Evolutionary conservation across 2,113 vertebrate genomes (phyloP).

Genomic region (Sander lucioperca): DNA sequence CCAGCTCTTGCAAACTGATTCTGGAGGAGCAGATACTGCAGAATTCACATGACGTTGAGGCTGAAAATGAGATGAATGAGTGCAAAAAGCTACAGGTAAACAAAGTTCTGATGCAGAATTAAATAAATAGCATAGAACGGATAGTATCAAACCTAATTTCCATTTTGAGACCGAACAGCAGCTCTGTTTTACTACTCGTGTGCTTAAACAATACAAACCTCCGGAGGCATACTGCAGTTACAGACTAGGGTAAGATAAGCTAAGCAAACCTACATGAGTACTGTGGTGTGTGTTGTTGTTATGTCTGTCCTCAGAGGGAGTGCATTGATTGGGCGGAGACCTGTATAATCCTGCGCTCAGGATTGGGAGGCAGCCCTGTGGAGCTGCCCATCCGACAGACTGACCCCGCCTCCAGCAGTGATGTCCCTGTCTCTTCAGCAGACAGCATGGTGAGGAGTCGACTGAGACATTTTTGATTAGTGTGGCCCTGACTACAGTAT

Average conservation of each 20-base stretch:
- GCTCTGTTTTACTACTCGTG: background rate
- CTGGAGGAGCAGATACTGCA: conserved; percentile 68
- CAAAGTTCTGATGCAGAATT: background rate
- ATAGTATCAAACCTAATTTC: background rate
- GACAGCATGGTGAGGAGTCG: conserved; percentile 41
- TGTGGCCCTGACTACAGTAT: background rate
- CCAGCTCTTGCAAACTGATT: conserved; percentile 75
- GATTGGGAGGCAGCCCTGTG: conserved; percentile 72
- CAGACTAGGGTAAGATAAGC: background rate
- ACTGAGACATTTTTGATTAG: background rate
- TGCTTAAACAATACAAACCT: background rate
- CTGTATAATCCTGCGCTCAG: conserved; percentile 83
- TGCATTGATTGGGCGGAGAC: conserved; percentile 86
- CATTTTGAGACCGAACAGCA: background rate
- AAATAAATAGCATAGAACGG: background rate
- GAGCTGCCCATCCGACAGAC: conserved; percentile 61
- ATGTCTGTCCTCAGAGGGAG: conserved; percentile 79
- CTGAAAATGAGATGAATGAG: conserved; percentile 63
- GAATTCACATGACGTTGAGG: conserved; percentile 30
- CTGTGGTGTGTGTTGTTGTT: conserved; percentile 3
- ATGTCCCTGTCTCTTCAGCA: conserved; percentile 49
- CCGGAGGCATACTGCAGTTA: background rate
- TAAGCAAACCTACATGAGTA: background rate
- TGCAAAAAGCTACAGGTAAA: conserved; percentile 79
- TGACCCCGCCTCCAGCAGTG: conserved; percentile 49